Evolutionary conservation across 2,888 invertebrate species (phyloP), one percentile per base, ranked within the genome.

Genomic region (Agrenia bidenticulata): DNA sequence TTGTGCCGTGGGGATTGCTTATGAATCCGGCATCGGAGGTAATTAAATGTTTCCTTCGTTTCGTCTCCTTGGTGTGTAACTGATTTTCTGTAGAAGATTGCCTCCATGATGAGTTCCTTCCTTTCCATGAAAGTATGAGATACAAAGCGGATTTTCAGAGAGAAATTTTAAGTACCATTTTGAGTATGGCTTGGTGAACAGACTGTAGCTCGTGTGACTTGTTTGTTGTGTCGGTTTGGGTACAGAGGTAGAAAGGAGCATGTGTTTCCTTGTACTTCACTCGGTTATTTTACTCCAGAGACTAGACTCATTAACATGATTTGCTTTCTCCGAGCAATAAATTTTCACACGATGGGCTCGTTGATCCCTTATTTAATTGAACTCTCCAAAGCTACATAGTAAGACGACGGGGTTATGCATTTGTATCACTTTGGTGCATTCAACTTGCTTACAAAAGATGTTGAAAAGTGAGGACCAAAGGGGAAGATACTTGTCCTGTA

Each of bases 1-100:
- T 39, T 99, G 99, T 80, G 93, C 94, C 50, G 92, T 98, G 7
- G 99, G 98, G 21, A 92, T 99, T 49, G 98, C 99, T 0, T 96
- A 87, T 79, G 92, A 93, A 59, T 95, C 98, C 55, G 90, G 89
- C 77, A 95, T 99, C 76, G 95, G 95, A 80, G 94, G 89, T 88
- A 80, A 81, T 45, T 45, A 45, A 45, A 45, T 45, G 32, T 32
- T 32, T 32, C 32, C 32, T 11, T 32, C 32, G 11, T 11, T 32
- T 32, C 11, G 32, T 32, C 11, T 32, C 32, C 4, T 32, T 7
- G 11, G 11, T 32, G 32, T 32, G 32, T 4, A 32, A 32, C 32
- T 32, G 32, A 32, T 32, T 32, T 32, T 32, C 5, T 32, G 4
- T 32, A 32, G 4, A 32, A 32, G 32, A 11, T 11, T 32, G 4